Conservation (phyloP, 2,113 vertebrate species). For the Cochlearius cochlearius region DNA sequence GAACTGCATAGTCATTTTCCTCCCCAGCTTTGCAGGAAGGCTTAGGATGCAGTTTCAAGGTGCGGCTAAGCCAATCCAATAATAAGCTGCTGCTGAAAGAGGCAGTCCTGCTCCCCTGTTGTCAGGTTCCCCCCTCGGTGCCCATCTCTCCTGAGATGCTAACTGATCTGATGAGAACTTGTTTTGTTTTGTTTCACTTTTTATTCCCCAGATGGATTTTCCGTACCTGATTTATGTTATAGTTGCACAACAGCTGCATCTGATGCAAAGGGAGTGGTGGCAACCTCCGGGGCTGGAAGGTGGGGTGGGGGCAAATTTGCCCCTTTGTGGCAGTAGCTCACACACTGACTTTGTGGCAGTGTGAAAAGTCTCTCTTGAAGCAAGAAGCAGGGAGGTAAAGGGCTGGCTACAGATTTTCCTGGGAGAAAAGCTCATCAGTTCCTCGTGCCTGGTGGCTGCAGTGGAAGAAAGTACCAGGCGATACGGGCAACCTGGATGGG, state of each 20-base stretch:
- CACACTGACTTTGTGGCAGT: background rate
- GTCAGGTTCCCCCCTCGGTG: background rate
- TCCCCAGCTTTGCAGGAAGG: background rate
- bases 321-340: background rate
- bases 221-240: background rate
- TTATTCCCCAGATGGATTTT: background rate
- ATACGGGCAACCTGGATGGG: accelerated
- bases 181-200: background rate
- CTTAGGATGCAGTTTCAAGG: background rate
- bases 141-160: background rate
- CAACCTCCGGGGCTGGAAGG: background rate
- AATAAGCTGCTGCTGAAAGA: background rate
- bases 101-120: background rate
- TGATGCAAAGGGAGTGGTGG: background rate
- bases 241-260: background rate
- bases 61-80: background rate
- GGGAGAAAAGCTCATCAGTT: background rate
- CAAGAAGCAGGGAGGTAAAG: background rate
- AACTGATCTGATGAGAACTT: background rate
- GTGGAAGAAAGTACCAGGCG: background rate
- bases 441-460: background rate
- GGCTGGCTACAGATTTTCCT: background rate
- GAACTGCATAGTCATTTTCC: background rate
- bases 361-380: background rate
- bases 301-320: accelerated